phyloP scores from a whole-genome alignment of 2,113 vertebrate species.

The Puma concolor region DNA sequence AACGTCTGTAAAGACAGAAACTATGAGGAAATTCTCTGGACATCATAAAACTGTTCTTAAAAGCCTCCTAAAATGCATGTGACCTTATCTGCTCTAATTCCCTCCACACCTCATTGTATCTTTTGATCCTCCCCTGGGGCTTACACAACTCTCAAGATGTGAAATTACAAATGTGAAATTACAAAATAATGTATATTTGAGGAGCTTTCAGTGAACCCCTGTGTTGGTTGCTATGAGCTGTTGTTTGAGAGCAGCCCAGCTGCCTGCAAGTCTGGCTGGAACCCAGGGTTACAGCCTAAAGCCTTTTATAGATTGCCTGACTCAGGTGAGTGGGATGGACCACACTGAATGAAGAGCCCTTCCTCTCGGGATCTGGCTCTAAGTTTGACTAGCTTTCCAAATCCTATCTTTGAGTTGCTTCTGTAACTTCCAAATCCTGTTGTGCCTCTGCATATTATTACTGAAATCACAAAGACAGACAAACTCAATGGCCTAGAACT shows the following conservation, averaged over 20 bases:
- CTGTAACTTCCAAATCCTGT: neutral
- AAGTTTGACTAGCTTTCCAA: neutral
- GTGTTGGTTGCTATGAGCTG: neutral
- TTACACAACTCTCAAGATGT: conserved; percentile 1
- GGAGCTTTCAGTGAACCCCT: neutral
- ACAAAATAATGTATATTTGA: neutral
- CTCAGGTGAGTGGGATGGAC: neutral
- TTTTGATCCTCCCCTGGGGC: neutral
- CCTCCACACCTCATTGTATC: neutral
- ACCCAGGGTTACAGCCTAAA: neutral
- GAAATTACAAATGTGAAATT: conserved; percentile 9
- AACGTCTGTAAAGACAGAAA: neutral
- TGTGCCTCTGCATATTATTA: neutral
- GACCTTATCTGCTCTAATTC: neutral
- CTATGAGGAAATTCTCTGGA: neutral
- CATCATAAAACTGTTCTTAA: neutral
- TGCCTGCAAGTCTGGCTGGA: neutral
- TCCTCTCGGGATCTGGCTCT: neutral
- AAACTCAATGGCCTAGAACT: neutral
- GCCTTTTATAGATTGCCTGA: neutral
- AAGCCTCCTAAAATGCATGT: neutral
- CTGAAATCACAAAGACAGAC: neutral
- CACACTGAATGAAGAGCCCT: neutral
- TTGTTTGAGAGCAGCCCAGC: neutral
- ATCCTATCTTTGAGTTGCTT: neutral